Conservation (phyloP, 2,113 vertebrate genomes). For the Rhipidura dahli region DNA sequence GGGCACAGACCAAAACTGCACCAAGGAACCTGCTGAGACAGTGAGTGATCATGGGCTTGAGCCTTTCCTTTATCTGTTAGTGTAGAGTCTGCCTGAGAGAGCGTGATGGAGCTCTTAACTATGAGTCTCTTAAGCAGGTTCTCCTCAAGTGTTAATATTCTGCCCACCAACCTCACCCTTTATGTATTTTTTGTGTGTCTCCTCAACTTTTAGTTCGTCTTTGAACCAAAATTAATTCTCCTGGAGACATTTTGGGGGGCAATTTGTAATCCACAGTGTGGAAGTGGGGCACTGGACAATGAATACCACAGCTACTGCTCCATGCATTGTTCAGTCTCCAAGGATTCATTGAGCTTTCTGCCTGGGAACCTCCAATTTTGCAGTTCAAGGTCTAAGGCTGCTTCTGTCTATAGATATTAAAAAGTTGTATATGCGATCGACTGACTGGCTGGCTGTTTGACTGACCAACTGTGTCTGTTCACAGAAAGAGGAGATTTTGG, state of each 20-base stretch:
- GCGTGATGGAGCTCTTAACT: background rate
- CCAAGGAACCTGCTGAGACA: background rate
- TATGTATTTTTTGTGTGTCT: background rate
- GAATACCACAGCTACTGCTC: background rate
- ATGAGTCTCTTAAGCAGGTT: background rate
- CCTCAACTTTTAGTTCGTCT: background rate
- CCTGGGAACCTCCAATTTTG: background rate
- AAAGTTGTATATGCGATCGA: background rate
- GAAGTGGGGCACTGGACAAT: background rate
- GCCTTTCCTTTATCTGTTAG: background rate
- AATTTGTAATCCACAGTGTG: background rate
- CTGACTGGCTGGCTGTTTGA: background rate
- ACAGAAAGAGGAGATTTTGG: background rate
- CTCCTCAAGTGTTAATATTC: background rate
- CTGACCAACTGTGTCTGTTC: background rate
- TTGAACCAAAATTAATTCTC: background rate
- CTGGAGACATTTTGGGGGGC: background rate
- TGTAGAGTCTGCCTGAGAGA: background rate
- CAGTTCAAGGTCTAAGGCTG: background rate
- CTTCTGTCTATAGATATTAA: background rate
- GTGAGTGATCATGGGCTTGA: background rate
- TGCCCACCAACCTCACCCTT: accelerated
- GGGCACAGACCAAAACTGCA: background rate
- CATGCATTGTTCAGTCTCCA: background rate
- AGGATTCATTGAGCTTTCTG: conserved; percentile 3